Evolutionary conservation across 2,888 invertebrate genomes (phyloP).

Genomic region (Tillus elongatus): DNA sequence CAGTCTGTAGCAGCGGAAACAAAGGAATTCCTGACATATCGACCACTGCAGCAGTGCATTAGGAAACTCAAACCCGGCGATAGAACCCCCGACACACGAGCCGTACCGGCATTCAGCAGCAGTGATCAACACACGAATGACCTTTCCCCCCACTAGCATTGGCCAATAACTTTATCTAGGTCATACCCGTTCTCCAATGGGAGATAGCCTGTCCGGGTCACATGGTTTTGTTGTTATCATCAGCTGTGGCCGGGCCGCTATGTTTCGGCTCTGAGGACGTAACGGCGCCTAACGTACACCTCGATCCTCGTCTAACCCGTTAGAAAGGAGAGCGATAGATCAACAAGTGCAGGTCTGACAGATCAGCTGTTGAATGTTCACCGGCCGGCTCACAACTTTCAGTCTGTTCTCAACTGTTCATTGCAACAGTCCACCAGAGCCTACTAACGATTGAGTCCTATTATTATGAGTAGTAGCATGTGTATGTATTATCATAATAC

Average conservation of each 20-base stretch:
- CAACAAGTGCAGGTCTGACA: slow-evolving; percentile 12
- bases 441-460: no score
- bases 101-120: no score
- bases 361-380: slow-evolving; percentile 40
- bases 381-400: slow-evolving; percentile 32
- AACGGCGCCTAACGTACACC: slow-evolving; percentile 16
- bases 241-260: slow-evolving; percentile 49
- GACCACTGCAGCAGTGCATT: no score
- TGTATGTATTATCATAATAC: slow-evolving; percentile 38
- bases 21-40: no score
- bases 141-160: slow-evolving; percentile 35
- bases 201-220: slow-evolving; percentile 40
- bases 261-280: slow-evolving; percentile 12
- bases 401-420: slow-evolving; percentile 37
- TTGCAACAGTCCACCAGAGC: slow-evolving; percentile 25
- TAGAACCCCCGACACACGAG: no score
- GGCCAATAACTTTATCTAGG: slow-evolving; percentile 50
- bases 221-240: slow-evolving; percentile 63
- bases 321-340: slow-evolving; percentile 6
- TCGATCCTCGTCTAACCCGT: slow-evolving; percentile 7
- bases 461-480: slow-evolving; percentile 31
- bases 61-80: no score
- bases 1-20: no score
- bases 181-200: slow-evolving; percentile 45
- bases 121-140: slow-evolving; percentile 25